Conservation (phyloP, 2,888 invertebrate species). For the Diloba caeruleocephala region DNA sequence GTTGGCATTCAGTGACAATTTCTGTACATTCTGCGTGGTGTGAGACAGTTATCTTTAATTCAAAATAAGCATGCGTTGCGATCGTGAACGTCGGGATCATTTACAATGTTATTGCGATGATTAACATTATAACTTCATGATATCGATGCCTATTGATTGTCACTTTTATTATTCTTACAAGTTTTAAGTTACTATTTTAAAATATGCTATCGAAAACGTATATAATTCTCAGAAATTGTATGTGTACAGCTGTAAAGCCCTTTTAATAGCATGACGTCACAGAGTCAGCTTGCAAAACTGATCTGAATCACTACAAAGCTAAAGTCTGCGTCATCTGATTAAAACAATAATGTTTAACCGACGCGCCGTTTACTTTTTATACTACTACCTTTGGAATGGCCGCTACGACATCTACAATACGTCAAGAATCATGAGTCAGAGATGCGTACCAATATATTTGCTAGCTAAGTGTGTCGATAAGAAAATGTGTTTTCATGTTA, state of each 20-base stretch:
- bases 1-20: constrained; percentile 33
- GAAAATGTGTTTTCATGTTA: no score
- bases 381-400: constrained; percentile 68
- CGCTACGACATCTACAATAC: constrained; percentile 65
- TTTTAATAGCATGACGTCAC: constrained; percentile 44
- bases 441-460: no score
- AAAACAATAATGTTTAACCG: constrained; percentile 56
- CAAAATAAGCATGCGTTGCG: constrained; percentile 23
- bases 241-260: no score
- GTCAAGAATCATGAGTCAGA: constrained; percentile 35
- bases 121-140: no score
- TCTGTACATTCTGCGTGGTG: constrained; percentile 7
- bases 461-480: no score
- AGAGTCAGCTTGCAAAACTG: constrained; percentile 21
- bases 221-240: no score
- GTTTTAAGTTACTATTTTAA: no score
- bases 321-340: constrained; percentile 44
- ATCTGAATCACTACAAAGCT: constrained; percentile 39
- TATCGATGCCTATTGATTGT: no score
- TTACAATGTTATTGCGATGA: constrained; percentile 22
- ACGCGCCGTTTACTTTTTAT: constrained; percentile 64
- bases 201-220: no score
- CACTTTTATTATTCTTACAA: no score
- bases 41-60: constrained; percentile 28
- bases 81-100: constrained; percentile 6